Evolutionary conservation across 2,888 invertebrate species (phyloP).

Genomic region (Caenorhabditis sulstoni): DNA sequence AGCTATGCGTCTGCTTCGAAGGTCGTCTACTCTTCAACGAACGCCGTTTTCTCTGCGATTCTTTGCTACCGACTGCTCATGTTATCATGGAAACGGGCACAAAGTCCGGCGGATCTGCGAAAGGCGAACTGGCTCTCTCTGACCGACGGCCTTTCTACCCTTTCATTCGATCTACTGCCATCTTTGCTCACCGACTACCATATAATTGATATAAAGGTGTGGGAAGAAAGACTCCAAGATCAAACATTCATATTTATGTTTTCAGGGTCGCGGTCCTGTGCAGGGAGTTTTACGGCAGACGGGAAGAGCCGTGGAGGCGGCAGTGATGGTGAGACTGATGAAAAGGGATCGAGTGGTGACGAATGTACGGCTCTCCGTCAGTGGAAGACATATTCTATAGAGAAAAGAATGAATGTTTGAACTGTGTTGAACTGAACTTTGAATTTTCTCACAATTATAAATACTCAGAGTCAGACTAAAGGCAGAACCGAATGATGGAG

Average conservation of each 20-base stretch:
- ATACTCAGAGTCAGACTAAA: neutral
- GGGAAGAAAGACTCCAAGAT: neutral
- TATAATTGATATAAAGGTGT: conserved; percentile 15
- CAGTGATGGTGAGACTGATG: conserved; percentile 38
- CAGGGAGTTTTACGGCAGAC: conserved; percentile 24
- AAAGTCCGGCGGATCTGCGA: conserved; percentile 1
- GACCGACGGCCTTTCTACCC: conserved; percentile 36
- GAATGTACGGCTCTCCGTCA: neutral
- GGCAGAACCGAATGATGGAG: neutral
- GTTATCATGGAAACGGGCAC: conserved; percentile 4
- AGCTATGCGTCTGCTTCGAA: neutral
- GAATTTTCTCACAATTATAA: too few relatives aligned
- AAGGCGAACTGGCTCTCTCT: conserved; percentile 31
- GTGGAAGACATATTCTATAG: neutral
- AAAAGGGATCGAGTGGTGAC: conserved; percentile 12
- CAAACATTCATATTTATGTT: neutral
- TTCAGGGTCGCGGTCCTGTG: conserved; percentile 29
- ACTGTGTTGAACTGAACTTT: too few relatives aligned
- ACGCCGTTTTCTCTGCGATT: conserved; percentile 9
- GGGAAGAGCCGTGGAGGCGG: conserved; percentile 30
- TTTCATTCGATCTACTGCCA: conserved; percentile 29
- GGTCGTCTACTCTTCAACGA: conserved; percentile 19
- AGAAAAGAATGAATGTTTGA: too few relatives aligned
- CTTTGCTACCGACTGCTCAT: conserved; percentile 15
- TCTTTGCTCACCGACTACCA: conserved; percentile 14